Conservation (phyloP, 2,888 invertebrate species). For the Lithophane socia region DNA sequence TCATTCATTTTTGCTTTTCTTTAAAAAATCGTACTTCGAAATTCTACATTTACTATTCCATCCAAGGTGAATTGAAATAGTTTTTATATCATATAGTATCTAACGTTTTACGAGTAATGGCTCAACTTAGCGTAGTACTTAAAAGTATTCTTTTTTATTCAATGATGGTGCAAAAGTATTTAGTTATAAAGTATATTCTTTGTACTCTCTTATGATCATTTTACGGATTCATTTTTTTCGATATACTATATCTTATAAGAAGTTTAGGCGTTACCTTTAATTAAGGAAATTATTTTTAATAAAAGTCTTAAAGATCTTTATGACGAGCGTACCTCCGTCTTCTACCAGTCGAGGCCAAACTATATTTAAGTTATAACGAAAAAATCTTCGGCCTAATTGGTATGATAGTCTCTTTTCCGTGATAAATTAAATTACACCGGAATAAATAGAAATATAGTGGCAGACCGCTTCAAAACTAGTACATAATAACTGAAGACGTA, state of each 20-base stretch:
- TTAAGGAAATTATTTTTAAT: conserved; percentile 41
- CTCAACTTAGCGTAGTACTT: conserved; percentile 69
- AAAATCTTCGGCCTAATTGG: conserved; percentile 21
- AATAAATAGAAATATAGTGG: neutral
- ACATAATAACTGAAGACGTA: neutral
- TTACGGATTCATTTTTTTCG: conserved; percentile 48
- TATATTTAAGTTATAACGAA: conserved; percentile 27
- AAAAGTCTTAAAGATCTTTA: conserved; percentile 19
- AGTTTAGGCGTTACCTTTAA: conserved; percentile 53
- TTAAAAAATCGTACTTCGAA: conserved; percentile 48
- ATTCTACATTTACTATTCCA: conserved; percentile 63
- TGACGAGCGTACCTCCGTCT: conserved; percentile 11
- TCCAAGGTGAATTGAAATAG: conserved; percentile 62
- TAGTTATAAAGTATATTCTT: conserved; percentile 58
- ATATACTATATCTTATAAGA: conserved; percentile 41
- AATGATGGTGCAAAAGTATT: conserved; percentile 64
- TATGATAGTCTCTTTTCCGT: conserved; percentile 38
- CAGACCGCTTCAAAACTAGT: neutral
- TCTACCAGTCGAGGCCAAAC: conserved; percentile 5
- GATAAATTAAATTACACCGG: neutral
- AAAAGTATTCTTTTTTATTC: conserved; percentile 62
- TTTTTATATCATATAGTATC: conserved; percentile 36
- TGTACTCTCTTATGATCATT: conserved; percentile 54
- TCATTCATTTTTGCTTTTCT: conserved; percentile 66
- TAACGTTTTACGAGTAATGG: conserved; percentile 42